Percentiles rank a stretch among this genome's conserved stretches.
phyloP scores from a whole-genome alignment of 2,113 vertebrate species.

The Prolemur simus region DNA sequence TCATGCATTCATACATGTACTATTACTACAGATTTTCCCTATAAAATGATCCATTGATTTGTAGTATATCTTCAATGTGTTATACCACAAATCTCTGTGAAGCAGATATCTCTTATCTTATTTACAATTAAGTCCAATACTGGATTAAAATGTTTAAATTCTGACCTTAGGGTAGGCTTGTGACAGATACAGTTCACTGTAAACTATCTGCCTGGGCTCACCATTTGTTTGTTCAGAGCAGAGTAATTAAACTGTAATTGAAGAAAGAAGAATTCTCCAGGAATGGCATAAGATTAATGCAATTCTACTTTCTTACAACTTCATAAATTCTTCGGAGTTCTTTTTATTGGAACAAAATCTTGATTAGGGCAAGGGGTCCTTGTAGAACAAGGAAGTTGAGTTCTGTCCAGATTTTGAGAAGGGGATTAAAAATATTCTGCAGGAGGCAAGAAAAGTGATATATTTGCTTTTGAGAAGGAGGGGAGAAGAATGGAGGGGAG shows the following conservation, averaged over 20 bases:
- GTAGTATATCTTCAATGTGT: background rate
- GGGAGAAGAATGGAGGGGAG: background rate
- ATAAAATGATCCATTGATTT: background rate
- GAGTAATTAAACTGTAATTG: constrained; percentile 58
- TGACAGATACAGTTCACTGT: background rate
- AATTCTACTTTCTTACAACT: background rate
- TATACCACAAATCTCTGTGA: background rate
- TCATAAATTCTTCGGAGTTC: background rate
- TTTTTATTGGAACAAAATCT: background rate
- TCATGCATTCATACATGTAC: background rate
- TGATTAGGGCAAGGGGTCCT: background rate
- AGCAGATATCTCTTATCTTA: background rate
- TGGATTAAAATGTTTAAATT: constrained; percentile 43
- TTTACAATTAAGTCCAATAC: background rate
- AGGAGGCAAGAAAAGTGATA: background rate
- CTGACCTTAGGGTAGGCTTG: constrained; percentile 5
- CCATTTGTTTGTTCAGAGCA: constrained; percentile 53
- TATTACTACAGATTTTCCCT: background rate
- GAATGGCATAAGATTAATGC: background rate
- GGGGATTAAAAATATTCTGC: background rate
- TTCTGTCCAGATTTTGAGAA: background rate
- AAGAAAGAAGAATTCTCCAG: background rate
- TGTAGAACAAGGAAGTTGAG: background rate
- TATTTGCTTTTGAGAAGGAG: background rate
- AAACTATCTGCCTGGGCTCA: background rate